Evolutionary conservation across 2,797 vertebrate species (phyloP).

Genomic region (Notolepis coatsorum): DNA sequence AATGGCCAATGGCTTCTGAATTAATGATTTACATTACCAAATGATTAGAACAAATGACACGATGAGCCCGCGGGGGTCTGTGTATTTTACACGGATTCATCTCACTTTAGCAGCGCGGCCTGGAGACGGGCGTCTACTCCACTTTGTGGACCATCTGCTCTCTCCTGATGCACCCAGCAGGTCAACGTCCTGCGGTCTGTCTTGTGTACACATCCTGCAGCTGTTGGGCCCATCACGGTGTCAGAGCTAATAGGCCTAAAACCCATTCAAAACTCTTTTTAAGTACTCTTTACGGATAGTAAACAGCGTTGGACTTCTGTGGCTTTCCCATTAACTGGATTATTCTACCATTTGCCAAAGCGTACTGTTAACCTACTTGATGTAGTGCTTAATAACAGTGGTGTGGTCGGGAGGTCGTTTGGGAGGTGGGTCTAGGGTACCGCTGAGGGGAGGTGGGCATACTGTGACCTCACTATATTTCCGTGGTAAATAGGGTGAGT

Average conservation of each 20-base stretch:
- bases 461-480: no score
- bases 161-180: slow-evolving; percentile 36
- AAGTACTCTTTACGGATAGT: slow-evolving; percentile 40
- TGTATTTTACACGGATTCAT: slow-evolving; percentile 28
- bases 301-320: background rate
- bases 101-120: slow-evolving; percentile 1
- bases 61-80: background rate
- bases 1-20: background rate
- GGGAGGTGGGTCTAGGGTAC: no score
- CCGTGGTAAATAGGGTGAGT: no score
- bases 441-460: no score
- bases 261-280: slow-evolving; percentile 27
- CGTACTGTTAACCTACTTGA: no score
- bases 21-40: background rate
- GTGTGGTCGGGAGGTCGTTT: no score
- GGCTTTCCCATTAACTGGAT: slow-evolving; percentile 17
- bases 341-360: slow-evolving; percentile 4
- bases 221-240: slow-evolving; percentile 60
- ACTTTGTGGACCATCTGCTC: slow-evolving; percentile 48
- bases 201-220: slow-evolving; percentile 52
- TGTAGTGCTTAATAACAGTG: no score
- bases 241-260: slow-evolving; percentile 25
- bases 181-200: slow-evolving; percentile 21
- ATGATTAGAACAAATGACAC: slow-evolving; percentile 13
- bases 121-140: slow-evolving; percentile 3